Evolutionary conservation across 1,140 invertebrate genomes (phyloP).

Genomic region (Leucophenga varia): DNA sequence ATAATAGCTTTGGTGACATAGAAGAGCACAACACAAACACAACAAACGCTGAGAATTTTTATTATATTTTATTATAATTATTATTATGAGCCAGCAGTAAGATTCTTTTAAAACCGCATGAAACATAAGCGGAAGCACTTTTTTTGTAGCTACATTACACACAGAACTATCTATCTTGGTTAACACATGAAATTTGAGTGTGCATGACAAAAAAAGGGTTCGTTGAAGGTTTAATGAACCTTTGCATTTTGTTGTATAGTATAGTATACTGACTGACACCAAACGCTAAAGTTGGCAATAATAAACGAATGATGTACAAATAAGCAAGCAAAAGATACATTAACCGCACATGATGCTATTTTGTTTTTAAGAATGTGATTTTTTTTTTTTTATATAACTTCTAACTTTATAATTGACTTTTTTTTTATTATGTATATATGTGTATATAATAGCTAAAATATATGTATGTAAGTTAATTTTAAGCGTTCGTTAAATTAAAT

Average conservation of each 20-base stretch:
- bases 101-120: not conserved
- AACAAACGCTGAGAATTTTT: slow-evolving; percentile 33
- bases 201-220: slow-evolving; percentile 7
- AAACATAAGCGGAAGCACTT: slow-evolving; percentile 10
- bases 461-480: too few relatives aligned
- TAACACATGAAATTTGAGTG: slow-evolving; percentile 28
- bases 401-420: slow-evolving; percentile 38
- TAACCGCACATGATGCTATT: too few relatives aligned
- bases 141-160: slow-evolving; percentile 19
- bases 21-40: too few relatives aligned
- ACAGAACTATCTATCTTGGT: slow-evolving; percentile 28
- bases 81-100: too few relatives aligned
- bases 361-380: too few relatives aligned
- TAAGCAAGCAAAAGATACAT: slow-evolving; percentile 38
- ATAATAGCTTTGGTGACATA: slow-evolving; percentile 39
- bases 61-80: too few relatives aligned
- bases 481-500: too few relatives aligned
- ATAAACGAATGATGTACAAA: slow-evolving; percentile 34
- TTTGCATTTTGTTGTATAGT: slow-evolving; percentile 2
- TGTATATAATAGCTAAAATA: slow-evolving; percentile 7
- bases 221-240: slow-evolving; percentile 47
- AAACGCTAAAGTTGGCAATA: slow-evolving; percentile 24
- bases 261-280: slow-evolving; percentile 1
- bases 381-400: slow-evolving; percentile 16
- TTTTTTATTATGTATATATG: slow-evolving; percentile 29